Conservation (phyloP, 2,888 invertebrate genomes). For the Drosophila pseudotalamancana region DNA sequence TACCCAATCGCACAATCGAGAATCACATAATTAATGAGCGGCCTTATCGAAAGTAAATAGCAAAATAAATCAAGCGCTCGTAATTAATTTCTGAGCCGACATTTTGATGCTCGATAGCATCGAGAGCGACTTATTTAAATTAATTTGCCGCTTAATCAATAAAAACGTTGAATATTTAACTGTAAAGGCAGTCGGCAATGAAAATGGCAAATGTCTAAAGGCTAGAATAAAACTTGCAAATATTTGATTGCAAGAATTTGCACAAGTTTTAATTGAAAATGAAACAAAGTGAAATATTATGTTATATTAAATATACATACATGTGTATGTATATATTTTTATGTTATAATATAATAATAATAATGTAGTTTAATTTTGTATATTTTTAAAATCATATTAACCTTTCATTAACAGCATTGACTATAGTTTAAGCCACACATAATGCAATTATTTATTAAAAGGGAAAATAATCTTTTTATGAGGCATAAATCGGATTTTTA, state of each 20-base stretch:
- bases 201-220: not conserved
- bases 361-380: too few relatives aligned
- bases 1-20: constrained; percentile 25
- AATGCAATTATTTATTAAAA: not conserved
- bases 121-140: constrained; percentile 49
- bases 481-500: constrained; percentile 22
- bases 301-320: too few relatives aligned
- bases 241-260: not conserved
- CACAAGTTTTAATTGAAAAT: too few relatives aligned
- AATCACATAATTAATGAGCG: constrained; percentile 41
- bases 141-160: constrained; percentile 50
- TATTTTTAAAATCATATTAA: not conserved
- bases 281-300: too few relatives aligned
- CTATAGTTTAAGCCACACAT: too few relatives aligned
- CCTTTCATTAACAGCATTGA: not conserved
- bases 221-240: not conserved
- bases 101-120: constrained; percentile 42
- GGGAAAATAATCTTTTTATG: not conserved
- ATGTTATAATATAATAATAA: too few relatives aligned
- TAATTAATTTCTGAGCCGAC: constrained; percentile 49
- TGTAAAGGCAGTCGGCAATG: not conserved
- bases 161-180: constrained; percentile 15
- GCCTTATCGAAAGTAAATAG: constrained; percentile 41
- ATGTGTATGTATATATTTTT: too few relatives aligned
- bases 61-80: constrained; percentile 46